Evolutionary conservation across 2,797 vertebrate genomes (phyloP).

Genomic region (Rachycentron canadum): DNA sequence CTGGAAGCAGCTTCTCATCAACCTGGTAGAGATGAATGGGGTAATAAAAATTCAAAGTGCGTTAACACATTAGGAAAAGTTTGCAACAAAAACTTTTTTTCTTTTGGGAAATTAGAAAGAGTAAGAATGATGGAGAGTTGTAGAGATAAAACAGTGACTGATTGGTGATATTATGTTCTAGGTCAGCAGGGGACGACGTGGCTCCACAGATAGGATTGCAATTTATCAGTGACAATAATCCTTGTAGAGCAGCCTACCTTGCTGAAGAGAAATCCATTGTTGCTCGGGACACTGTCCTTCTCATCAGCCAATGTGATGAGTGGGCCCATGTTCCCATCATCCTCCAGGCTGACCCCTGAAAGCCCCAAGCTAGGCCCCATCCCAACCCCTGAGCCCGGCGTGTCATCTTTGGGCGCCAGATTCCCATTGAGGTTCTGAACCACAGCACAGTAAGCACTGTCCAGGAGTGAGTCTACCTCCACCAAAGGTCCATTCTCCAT

Average conservation of each 20-base stretch:
- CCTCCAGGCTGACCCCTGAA: conserved; percentile 82
- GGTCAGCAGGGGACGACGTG: conserved; percentile 3
- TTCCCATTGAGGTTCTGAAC: conserved; percentile 95
- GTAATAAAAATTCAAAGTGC: not conserved
- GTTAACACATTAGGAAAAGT: conserved; percentile 6
- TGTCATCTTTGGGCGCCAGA: conserved; percentile 89
- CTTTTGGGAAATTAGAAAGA: conserved; percentile 15
- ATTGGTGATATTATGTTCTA: conserved; percentile 16
- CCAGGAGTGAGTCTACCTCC: conserved; percentile 95
- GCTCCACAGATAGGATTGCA: conserved; percentile 1
- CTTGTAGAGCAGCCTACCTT: conserved; percentile 83
- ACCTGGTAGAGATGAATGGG: conserved; percentile 64
- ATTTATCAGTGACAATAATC: conserved; percentile 20
- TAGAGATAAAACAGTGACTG: not conserved
- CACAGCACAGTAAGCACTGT: conserved; percentile 95
- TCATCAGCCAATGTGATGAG: conserved; percentile 97
- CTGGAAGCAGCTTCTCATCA: conserved; percentile 96
- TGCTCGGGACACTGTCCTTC: conserved; percentile 94
- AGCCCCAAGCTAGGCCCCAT: conserved; percentile 75
- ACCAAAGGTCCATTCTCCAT: conserved; percentile 94
- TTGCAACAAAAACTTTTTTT: conserved; percentile 1
- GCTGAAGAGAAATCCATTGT: conserved; percentile 95
- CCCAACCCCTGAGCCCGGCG: conserved; percentile 81
- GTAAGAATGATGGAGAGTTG: not conserved
- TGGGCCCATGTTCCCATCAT: conserved; percentile 93